Base-by-base conservation (phyloP, 2,888 invertebrate species). In the Hypena proboscidalis region DNA sequence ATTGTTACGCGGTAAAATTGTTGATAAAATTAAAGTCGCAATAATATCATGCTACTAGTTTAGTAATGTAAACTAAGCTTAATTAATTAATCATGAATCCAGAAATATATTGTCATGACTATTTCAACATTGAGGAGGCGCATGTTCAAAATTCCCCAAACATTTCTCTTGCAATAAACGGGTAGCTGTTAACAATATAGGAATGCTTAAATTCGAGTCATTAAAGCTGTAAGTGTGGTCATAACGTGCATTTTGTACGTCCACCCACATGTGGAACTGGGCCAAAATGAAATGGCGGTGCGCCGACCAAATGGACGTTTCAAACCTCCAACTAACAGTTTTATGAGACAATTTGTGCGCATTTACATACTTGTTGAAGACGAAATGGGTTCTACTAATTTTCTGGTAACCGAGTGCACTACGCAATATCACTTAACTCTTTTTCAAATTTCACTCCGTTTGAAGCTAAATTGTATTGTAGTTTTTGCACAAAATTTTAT, bases 151-250 rank as follows among this genome's bases (percentile, higher is more conserved):
- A 62, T 62, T 51, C 41, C 9, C 40, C 23, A 48, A 53, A 53
- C 53, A 47, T 46, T 55, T 48, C 45, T 44, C 33, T 60, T 40
- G 11, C 32, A 64, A 43, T 57, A 64, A 57, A 64, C 61, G 44
- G 31, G 34, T 14, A 30, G 43, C 46, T 47, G 47, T 64, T 51
- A 57, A 54, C 57, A 63, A 57, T 64, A 62, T 59, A 45, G 64
- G 56, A 62, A 63, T 59, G 48, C 56, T 60, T 54, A 59, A 59
- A 57, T 56, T 54, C 44, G 42, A 44, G 64, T 56, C 60, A 59
- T 62, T 64, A 60, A 51, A 49, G 57, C 54, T 46, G 52, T 60
- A 64, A 63, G 53, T 57, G 54, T 35, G 36, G 47, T 37, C 46
- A 46, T 60, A 45, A 45, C 32, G 42, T 30, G 51, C 57, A 47